These are phyloP conservation scores for Balearica regulorum DNA, from an alignment of 2,797 vertebrate species.

Conservation along the genomic window DNA sequence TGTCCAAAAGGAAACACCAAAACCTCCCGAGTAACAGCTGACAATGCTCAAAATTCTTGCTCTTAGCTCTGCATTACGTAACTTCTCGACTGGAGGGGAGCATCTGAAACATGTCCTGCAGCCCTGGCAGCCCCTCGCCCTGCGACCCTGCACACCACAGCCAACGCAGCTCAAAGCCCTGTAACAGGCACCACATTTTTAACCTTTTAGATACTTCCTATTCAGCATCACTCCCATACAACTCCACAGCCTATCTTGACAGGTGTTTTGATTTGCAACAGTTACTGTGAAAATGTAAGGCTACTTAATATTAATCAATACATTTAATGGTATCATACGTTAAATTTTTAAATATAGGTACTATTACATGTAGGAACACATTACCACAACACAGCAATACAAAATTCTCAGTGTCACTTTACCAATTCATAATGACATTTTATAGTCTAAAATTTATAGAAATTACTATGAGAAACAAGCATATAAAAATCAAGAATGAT, in stretches of 20 bases:
- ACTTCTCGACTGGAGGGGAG: conserved; percentile 47
- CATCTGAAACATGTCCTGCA: conserved; percentile 13
- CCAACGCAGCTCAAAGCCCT: background rate
- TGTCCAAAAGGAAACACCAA: conserved; percentile 76
- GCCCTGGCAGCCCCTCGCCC: conserved; percentile 12
- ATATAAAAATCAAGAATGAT: background rate
- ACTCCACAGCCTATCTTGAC: background rate
- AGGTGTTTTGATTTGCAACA: background rate
- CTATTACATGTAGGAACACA: background rate
- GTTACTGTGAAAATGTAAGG: background rate
- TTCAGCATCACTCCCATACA: background rate
- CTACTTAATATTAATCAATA: background rate
- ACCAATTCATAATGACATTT: background rate
- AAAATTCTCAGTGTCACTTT: background rate
- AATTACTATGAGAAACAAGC: background rate
- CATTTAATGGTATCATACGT: background rate
- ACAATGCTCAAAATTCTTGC: conserved; percentile 71
- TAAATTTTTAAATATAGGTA: background rate
- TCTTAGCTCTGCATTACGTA: conserved; percentile 65
- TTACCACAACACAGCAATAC: background rate
- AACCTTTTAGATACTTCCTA: background rate
- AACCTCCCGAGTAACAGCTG: conserved; percentile 73
- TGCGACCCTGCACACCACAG: background rate
- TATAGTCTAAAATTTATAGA: background rate
- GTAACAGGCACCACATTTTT: background rate